Base-by-base conservation (phyloP, 64 coral and sea anemone genomes). In the Montipora cactus region DNA sequence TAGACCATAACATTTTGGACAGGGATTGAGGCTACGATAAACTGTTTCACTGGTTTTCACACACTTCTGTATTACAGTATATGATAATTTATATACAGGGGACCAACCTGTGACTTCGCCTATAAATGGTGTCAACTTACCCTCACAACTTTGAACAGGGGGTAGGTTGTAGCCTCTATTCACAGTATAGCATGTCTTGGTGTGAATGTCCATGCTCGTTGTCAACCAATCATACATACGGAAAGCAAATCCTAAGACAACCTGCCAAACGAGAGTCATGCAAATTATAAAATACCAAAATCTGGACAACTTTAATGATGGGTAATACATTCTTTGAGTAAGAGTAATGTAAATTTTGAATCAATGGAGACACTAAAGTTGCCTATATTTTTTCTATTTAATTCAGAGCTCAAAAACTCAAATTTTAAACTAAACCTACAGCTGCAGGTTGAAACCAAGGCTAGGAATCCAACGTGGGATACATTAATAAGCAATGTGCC, bases 101-200 rank as follows among this genome's bases (percentile, higher is more conserved):
- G 9, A 64, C 14, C 14, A 12, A 64, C 14, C 61, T 64, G 8
- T 64, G 61, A 16, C 61, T 12, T 64, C 1, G 61, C 14, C 61
- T 12, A 4, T 64, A 64, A 16, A 21, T 13, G 1, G n/a, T 7
- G n/a, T 16, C 20, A 15, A 4, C 75, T 79, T 90, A 99, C 97
- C 97, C 92, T 99, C 97, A 94, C 97, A 99, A 79, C 97, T 99
- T 59, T 96, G 67, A 57, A 99, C 95, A 68, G 97, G 97, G 18
- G 97, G 97, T 51, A 89, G 94, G 23, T 95, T 84, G 49, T 99
- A 96, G 7, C 97, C 97, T 92, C 97, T 96, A 84, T 99, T 99
- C 61, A 99, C 97, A 66, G 92, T 93, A 67, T 99, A 99, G 72
- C 97, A 99, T 19, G 92, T 87, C 88, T 99, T 99, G 59, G 97